Evolutionary conservation across 2,888 invertebrate genomes (phyloP).

Genomic region (Beris morrisii): DNA sequence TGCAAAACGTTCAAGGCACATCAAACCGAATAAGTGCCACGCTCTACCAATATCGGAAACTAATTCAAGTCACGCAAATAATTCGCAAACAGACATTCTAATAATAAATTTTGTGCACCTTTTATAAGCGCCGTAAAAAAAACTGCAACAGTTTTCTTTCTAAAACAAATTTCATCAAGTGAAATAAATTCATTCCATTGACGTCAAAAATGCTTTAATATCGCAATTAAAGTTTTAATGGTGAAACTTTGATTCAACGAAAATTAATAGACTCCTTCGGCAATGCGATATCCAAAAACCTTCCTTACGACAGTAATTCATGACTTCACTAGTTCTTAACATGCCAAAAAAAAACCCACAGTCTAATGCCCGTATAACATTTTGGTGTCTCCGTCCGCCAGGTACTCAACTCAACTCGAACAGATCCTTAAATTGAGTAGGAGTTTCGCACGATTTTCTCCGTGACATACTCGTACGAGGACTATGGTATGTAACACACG

Average conservation of each 20-base stretch:
- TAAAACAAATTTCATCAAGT: too few relatives aligned
- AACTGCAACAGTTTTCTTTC: too few relatives aligned
- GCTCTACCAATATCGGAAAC: too few relatives aligned
- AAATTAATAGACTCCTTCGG: neutral
- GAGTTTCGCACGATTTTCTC: conserved; percentile 1
- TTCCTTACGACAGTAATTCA: conserved; percentile 2
- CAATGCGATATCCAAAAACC: neutral
- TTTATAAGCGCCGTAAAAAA: too few relatives aligned
- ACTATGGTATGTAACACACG: neutral
- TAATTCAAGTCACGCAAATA: too few relatives aligned
- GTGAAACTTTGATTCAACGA: neutral
- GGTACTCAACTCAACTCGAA: conserved; percentile 8
- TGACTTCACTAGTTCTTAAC: conserved; percentile 12
- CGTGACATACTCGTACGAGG: neutral
- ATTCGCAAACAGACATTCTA: too few relatives aligned
- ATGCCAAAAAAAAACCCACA: conserved; percentile 13
- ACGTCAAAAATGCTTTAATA: conserved; percentile 5
- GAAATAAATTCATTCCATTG: neutral
- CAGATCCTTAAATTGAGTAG: neutral
- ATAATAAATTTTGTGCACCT: too few relatives aligned
- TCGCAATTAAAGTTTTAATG: conserved; percentile 4
- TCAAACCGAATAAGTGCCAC: too few relatives aligned
- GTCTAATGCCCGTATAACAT: conserved; percentile 1
- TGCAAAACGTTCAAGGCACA: too few relatives aligned
- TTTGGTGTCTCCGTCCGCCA: conserved; percentile 23